Base-by-base conservation (phyloP, 35 echinoderm and acorn worm species). In the Anneissia japonica region DNA sequence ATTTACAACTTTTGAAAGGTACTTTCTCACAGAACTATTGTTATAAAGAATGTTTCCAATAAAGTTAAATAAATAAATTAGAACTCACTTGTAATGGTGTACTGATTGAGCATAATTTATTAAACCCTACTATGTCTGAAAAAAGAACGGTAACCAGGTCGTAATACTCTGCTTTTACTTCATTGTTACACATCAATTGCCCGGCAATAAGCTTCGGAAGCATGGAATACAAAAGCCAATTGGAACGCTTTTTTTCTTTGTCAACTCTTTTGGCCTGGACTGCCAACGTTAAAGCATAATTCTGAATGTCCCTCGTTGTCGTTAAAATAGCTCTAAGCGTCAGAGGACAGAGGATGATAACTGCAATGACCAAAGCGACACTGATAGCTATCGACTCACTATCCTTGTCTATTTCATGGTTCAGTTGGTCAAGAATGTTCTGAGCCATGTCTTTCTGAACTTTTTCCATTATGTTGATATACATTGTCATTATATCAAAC, bases 51-150 rank as follows among this genome's bases (percentile, higher is more conserved):
- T 21, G 19, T 21, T 21, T 0, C 30, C 19, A 21, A 73, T 73
- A 29, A 21, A 21, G 19, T 29, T 21, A 73, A 73, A 73, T 29
- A 17, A 21, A 73, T 21, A 17, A 29, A 29, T 29, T 76, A 3
- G 11, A 76, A 28, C n/a, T 82, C 46, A 96, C 93, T 82, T 96
- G 89, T 81, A 96, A 77, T 13, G 90, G 93, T 1, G 88, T 86
- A 73, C 86, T 92, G 12, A 36, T 81, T 17, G 93, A 84, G 1
- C 90, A 89, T 19, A 96, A 38, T 23, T 74, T 26, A 17, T 89
- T 96, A 77, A 96, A 96, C 3, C 90, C 93, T 0, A 96, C 93
- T 32, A 96, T 89, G 45, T 96, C 93, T 40, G 89, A 91, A 41
- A 97, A 97, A 34, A 90, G 90, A 14, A 97, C 81, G 0, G 90